A percentile compares a stretch with the other conserved stretches of the same genome.
phyloP scores from a whole-genome alignment of 2,113 vertebrate genomes.

The Podarcis raffonei region DNA sequence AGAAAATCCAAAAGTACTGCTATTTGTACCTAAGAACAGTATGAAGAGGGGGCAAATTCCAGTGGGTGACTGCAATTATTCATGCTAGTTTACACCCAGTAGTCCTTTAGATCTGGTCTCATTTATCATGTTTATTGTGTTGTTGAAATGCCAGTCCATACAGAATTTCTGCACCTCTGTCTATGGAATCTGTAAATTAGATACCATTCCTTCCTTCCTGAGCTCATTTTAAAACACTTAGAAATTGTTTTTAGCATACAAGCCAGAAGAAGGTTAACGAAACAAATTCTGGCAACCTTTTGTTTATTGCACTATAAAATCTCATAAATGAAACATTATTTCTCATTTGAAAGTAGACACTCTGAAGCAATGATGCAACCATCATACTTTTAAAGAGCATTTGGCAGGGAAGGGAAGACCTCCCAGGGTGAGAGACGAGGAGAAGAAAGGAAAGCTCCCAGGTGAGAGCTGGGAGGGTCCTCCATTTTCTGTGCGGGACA shows the following conservation, averaged over 20 bases:
- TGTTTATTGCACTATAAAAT: constrained; percentile 55
- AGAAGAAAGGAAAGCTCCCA: no score
- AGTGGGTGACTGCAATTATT: not conserved
- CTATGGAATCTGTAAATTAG: constrained; percentile 6
- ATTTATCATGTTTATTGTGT: constrained; percentile 1
- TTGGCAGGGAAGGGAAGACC: no score
- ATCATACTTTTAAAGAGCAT: constrained; percentile 31
- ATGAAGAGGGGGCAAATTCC: not conserved
- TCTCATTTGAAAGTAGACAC: constrained; percentile 29
- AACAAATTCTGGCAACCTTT: constrained; percentile 41
- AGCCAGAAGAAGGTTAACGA: constrained; percentile 55
- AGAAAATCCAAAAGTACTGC: not conserved
- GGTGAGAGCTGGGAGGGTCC: no score
- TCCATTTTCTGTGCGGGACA: no score
- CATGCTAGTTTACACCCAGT: not conserved
- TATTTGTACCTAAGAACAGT: not conserved
- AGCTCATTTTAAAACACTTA: constrained; percentile 9
- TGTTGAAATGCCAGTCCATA: constrained; percentile 12
- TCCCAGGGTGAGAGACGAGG: no score
- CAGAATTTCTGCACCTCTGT: constrained; percentile 18
- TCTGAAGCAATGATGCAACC: constrained; percentile 35
- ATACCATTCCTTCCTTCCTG: not conserved
- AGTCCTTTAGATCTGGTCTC: constrained; percentile 19
- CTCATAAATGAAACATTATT: constrained; percentile 58
- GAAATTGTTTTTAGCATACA: constrained; percentile 37